A percentile compares a stretch with the other conserved stretches of the same genome.
Conservation (phyloP, 2,113 vertebrate species). For the Sterna hirundo region DNA sequence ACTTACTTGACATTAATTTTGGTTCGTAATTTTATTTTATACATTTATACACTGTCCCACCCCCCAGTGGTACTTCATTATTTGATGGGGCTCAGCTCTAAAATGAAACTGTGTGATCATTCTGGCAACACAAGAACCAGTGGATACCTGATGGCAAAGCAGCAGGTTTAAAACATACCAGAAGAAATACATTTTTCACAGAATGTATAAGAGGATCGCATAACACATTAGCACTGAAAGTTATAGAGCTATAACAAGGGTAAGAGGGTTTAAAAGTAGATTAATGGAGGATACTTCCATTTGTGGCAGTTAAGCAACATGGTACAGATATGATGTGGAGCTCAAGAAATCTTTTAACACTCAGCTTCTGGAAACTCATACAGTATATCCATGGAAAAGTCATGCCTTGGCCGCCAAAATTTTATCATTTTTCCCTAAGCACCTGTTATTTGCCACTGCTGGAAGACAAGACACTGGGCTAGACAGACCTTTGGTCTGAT, state of each 20-base stretch:
- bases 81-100: not conserved
- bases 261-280: not conserved
- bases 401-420: not conserved
- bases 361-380: not conserved
- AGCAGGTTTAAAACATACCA: not conserved
- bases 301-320: not conserved
- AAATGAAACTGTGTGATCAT: not conserved
- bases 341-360: not conserved
- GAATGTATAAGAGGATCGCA: not conserved
- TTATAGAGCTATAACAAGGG: not conserved
- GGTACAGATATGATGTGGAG: not conserved
- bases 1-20: not conserved
- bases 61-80: not conserved
- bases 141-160: not conserved
- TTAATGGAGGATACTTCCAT: not conserved
- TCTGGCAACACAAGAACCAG: not conserved
- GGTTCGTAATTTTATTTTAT: not conserved
- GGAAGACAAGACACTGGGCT: not conserved
- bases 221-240: not conserved
- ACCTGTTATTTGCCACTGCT: not conserved
- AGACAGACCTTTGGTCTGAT: not conserved
- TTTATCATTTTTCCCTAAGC: not conserved
- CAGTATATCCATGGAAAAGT: not conserved
- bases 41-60: not conserved
- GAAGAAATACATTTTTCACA: not conserved